phyloP scores from a whole-genome alignment of 2,888 invertebrate species.

The Lasioglossum morio region DNA sequence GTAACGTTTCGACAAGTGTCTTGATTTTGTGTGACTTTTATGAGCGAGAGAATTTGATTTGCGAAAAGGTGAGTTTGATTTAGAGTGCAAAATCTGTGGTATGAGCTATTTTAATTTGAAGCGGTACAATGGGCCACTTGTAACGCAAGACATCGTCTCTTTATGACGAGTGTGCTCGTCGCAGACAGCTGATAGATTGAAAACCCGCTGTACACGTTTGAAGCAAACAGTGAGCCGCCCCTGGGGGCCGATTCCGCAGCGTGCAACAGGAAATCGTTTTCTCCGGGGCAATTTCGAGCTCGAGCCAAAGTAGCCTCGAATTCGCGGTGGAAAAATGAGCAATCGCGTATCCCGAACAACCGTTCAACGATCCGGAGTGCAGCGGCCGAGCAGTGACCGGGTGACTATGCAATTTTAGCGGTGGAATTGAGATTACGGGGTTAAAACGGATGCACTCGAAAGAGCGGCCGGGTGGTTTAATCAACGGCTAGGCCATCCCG shows the following conservation, averaged over 20 bases:
- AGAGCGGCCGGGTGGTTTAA: constrained; percentile 43
- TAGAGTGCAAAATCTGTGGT: too few relatives aligned
- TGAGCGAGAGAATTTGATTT: too few relatives aligned
- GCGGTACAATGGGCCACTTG: too few relatives aligned
- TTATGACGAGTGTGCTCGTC: neutral
- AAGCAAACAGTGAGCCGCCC: neutral
- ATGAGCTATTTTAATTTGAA: too few relatives aligned
- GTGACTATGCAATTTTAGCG: constrained; percentile 36
- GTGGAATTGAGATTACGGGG: constrained; percentile 37
- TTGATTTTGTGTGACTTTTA: too few relatives aligned
- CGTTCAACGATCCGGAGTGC: neutral
- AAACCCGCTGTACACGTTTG: neutral
- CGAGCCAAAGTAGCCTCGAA: neutral
- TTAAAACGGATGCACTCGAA: constrained; percentile 52
- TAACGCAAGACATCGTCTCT: neutral
- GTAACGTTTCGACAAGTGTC: too few relatives aligned
- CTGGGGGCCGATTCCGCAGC: neutral
- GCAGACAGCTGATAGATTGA: neutral
- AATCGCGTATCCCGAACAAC: neutral
- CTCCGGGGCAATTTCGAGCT: neutral
- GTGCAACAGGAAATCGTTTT: neutral
- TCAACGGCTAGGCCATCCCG: constrained; percentile 40
- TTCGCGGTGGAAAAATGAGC: constrained; percentile 1
- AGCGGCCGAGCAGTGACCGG: neutral
- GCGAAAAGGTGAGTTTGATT: too few relatives aligned